Conservation (phyloP, 2,113 vertebrate genomes). For the Tapirus terrestris region DNA sequence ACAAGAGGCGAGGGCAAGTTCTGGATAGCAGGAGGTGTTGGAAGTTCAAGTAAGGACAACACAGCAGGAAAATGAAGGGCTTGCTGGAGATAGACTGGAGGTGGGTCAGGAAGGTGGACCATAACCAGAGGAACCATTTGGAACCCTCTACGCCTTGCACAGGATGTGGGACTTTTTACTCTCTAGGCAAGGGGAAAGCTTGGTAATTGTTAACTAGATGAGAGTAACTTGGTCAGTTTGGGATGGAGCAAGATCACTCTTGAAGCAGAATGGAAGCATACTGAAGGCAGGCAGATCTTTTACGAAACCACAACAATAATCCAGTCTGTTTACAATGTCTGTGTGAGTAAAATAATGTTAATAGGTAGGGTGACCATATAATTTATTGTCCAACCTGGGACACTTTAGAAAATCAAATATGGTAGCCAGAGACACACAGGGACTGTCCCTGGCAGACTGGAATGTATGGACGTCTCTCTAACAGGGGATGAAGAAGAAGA, state of each 20-base stretch:
- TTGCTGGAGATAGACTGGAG: rapidly evolving
- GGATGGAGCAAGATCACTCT: no score
- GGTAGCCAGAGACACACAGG: background rate
- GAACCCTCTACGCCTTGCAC: no score
- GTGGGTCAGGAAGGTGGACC: no score
- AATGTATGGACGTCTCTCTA: rapidly evolving
- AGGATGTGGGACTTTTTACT: background rate
- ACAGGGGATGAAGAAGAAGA: rapidly evolving
- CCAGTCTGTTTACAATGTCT: background rate
- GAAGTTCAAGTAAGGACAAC: no score
- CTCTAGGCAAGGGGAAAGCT: background rate
- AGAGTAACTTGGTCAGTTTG: no score
- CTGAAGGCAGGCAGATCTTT: background rate
- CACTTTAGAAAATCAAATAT: background rate
- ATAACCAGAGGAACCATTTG: rapidly evolving
- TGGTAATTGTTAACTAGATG: background rate
- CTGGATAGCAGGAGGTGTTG: rapidly evolving
- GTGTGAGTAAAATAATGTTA: background rate
- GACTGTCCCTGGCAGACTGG: rapidly evolving
- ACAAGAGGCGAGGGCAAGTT: rapidly evolving
- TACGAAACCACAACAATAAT: rapidly evolving
- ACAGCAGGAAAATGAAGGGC: background rate
- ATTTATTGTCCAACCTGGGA: background rate
- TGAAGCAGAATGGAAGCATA: no score
- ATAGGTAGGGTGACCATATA: no score